Base-by-base conservation (phyloP, 2,888 invertebrate genomes). In the Oscheius sp. region DNA sequence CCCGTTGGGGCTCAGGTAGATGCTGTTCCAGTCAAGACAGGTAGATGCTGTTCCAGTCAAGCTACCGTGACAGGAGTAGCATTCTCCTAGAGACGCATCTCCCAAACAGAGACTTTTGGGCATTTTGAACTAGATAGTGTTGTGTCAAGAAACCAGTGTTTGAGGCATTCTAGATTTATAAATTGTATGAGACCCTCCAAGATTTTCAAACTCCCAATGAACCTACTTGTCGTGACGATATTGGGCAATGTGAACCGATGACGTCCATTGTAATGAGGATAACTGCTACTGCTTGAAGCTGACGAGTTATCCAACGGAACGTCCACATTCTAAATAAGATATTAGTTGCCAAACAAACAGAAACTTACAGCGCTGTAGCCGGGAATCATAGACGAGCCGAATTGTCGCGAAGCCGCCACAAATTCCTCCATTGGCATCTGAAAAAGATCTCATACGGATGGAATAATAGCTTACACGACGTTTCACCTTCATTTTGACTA, bases 361-460 rank as follows among this genome's bases (percentile, higher is more conserved):
- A n/a, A 70, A 42, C 70, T 33, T 2, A 70, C 70, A 4, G 72
- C 42, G 33, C 59, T 59, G 51, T 72, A 72, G 37, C 73, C 73
- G 29, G 73, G 73, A 2, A 73, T 35, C 57, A 73, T 55, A 13
- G 73, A 73, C 3, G 73, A 63, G 50, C 73, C 73, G 35, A 73
- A 73, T 35, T 57, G 50, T 7, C 63, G 62, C 29, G 73, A 63
- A 1, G 73, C 65, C 29, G 47, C 50, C 55, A 62, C 73, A 53
- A 73, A 73, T 50, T 73, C 73, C 65, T 73, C 73, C 73, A 73
- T 73, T 29, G 73, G 73, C 73, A 73, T 73, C 73, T 73, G 65
- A 63, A 73, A 58, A 29, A 32, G 5, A 33, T 4, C 11, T 13
- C 10, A 53, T 11, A 13, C 9, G 13, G 50, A 50, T 50, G 21